phyloP scores from a whole-genome alignment of 2,113 vertebrate genomes.

The Dipodomys merriami region DNA sequence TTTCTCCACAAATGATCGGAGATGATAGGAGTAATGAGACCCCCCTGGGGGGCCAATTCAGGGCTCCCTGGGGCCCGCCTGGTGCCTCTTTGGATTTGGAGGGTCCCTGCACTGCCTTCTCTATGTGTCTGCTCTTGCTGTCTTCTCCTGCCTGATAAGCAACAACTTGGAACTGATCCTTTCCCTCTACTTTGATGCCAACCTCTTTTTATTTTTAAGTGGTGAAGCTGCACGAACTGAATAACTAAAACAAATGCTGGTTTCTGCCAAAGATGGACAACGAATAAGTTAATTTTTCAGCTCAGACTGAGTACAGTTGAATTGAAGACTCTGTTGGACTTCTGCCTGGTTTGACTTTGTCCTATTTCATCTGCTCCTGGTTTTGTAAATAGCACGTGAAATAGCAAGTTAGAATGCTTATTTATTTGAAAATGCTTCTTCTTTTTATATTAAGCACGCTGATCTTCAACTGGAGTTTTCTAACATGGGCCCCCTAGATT shows the following conservation, averaged over 20 bases:
- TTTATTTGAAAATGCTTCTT: constrained; percentile 90
- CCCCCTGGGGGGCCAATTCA: constrained; percentile 62
- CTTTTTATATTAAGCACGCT: constrained; percentile 84
- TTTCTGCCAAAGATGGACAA: constrained; percentile 87
- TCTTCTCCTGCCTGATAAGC: constrained; percentile 85
- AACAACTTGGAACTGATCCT: constrained; percentile 85
- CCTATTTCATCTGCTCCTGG: constrained; percentile 86
- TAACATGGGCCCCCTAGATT: constrained; percentile 76
- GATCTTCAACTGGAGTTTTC: constrained; percentile 85
- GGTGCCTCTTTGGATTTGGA: constrained; percentile 87
- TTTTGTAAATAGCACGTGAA: constrained; percentile 89
- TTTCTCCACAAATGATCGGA: constrained; percentile 86
- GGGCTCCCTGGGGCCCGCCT: constrained; percentile 84
- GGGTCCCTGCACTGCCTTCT: constrained; percentile 84
- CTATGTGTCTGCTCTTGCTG: constrained; percentile 82
- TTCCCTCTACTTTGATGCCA: constrained; percentile 87
- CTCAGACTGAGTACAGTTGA: constrained; percentile 84
- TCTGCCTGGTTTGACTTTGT: constrained; percentile 71
- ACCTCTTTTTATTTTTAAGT: constrained; percentile 81
- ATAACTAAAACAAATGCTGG: constrained; percentile 86
- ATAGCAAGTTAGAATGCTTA: constrained; percentile 89
- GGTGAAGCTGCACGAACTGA: constrained; percentile 87
- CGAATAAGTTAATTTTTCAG: constrained; percentile 85
- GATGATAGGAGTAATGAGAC: constrained; percentile 83
- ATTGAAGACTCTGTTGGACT: constrained; percentile 84